Conservation (phyloP, 2,797 vertebrate genomes). For the Muscicapa striata region DNA sequence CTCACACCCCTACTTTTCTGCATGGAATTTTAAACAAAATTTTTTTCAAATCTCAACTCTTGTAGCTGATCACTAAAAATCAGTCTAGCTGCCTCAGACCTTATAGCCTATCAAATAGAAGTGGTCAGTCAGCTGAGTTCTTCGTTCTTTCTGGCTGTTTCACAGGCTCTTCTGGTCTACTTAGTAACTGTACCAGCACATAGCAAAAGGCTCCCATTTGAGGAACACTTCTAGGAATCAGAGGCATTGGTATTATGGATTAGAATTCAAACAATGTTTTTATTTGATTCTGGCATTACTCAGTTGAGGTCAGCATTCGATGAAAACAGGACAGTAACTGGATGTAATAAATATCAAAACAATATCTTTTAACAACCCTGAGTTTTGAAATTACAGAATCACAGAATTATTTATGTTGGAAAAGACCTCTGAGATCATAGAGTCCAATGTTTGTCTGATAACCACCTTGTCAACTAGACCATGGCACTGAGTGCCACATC, state of each 20-base stretch:
- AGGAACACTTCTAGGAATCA: not conserved
- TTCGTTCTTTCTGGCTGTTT: not conserved
- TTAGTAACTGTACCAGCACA: not conserved
- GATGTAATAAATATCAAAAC: not conserved
- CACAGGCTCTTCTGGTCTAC: not conserved
- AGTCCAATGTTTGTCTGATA: not conserved
- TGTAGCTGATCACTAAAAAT: not conserved
- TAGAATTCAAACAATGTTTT: not conserved
- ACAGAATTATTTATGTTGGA: not conserved
- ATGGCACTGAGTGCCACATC: not conserved
- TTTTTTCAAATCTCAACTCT: not conserved
- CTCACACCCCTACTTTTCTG: not conserved
- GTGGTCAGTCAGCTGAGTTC: not conserved
- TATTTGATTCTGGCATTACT: not conserved
- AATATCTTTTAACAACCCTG: accelerated
- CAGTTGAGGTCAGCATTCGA: not conserved
- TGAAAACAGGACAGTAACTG: not conserved
- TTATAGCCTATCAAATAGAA: not conserved
- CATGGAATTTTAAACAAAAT: not conserved
- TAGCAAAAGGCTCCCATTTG: not conserved
- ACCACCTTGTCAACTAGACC: not conserved
- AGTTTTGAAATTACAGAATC: not conserved
- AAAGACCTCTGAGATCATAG: not conserved
- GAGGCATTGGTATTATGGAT: not conserved
- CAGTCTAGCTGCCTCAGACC: not conserved